Percentiles rank a stretch among this genome's conserved stretches.
These are phyloP conservation scores for Peromyscus nudipes DNA, from an alignment of 2,797 vertebrate species.

Conservation along the genomic window DNA sequence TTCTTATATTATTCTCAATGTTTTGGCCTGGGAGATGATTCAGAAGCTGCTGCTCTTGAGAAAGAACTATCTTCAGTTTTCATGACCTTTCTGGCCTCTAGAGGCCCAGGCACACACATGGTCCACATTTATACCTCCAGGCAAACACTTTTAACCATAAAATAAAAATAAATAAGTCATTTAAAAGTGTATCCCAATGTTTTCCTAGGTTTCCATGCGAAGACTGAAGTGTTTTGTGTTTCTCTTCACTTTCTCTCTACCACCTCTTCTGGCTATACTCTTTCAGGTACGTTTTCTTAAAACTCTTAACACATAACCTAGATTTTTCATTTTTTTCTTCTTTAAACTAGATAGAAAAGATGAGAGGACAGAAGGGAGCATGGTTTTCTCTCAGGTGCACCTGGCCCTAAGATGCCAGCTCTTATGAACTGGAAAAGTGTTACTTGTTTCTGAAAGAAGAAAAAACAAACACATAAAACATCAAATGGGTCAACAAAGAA, in stretches of 20 bases:
- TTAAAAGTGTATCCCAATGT: background rate
- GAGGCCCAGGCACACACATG: background rate
- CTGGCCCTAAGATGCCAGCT: background rate
- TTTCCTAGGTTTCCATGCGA: background rate
- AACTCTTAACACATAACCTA: background rate
- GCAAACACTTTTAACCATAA: background rate
- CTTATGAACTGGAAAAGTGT: background rate
- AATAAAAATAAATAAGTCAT: background rate
- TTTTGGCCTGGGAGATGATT: background rate
- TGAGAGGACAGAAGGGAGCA: background rate
- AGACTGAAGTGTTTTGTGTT: too few species aligned
- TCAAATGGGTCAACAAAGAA: background rate
- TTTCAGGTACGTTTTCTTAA: background rate
- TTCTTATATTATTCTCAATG: background rate
- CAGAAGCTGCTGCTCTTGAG: background rate
- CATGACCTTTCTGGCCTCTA: background rate
- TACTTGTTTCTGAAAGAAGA: background rate
- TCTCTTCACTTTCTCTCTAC: background rate
- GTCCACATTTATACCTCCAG: background rate
- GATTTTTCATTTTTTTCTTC: background rate
- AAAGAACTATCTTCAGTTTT: background rate
- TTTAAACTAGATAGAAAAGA: background rate
- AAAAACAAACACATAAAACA: background rate
- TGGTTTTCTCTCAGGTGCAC: background rate
- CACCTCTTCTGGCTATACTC: background rate